Evolutionary conservation across 92 coral and sea anemone genomes (phyloP), one percentile per base, ranked within the genome.

Genomic region (Scolanthus callimorphus): DNA sequence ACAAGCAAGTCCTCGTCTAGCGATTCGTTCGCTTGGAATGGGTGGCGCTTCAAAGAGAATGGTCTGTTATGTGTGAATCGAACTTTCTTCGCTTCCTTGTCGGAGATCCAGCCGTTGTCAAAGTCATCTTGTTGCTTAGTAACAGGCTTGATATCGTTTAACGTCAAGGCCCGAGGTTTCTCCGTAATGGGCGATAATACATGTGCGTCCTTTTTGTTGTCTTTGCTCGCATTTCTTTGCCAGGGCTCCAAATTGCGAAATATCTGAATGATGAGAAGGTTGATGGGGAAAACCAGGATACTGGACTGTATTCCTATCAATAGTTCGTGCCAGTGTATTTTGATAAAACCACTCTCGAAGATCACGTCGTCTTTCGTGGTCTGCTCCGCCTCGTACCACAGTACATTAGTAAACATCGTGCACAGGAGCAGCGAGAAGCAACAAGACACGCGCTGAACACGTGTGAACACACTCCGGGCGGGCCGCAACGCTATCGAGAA

Each of bases 401-500:
- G 77, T 12, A 81, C 99, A 37, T 94, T 94, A 1, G 84, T 80
- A 55, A 94, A 29, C 99, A 94, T 94, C 0, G 99, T 79, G 54
- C 99, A 88, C 55, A 78, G 66, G 6, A 94, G 79, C 22, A 94
- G 80, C 20, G 94, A 80, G 22, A 94, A 47, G 44, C 99, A 94
- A 30, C 99, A 94, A 1, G 99, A 60, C 9, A 88, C 92, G 19
- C 99, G 82, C 65, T 94, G 99, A n/a, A 80, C 78, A 24, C 95
- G 85, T 15, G 99, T 94, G 64, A 94, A 94, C 8, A 71, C 86
- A 73, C 96, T 94, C 21, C 95, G 96, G 15, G 90, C 86, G 0
- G 99, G 99, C 12, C 99, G 96, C 58, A 94, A 82, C 17, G 91
- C 90, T 27, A 94, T 89, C 8, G 99, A 94, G 59, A 94, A 94